Base-by-base conservation (phyloP, 2,797 vertebrate genomes). In the Phoeniculus purpureus region DNA sequence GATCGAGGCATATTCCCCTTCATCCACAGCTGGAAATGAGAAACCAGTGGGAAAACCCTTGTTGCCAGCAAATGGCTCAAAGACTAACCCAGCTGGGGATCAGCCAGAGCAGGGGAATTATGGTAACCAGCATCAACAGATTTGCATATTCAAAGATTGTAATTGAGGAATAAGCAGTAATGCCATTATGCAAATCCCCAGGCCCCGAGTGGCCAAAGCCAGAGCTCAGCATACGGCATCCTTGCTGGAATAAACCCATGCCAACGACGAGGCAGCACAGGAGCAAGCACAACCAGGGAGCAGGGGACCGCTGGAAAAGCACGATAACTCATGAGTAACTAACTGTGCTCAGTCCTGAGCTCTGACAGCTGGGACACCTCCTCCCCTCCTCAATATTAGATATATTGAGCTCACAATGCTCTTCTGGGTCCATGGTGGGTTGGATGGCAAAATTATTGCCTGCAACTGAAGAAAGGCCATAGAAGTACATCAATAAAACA, bases 391-490 rank as follows among this genome's bases (percentile, higher is more conserved):
- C 91, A 31, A 3, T 34, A 83, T 78, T 5, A 78, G 66, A 81
- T 58, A 37, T 72, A 78, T 90, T 45, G 76, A 93, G 81, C 40
- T 90, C 86, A 85, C 40, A 19, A n/a, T 48, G 54, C 81, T 92
- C 73, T 87, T 89, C 79, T 81, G 92, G 66, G 76, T 12, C 86
- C 45, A 2, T 3, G 29, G 68, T 68, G 75, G 93, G 54, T 52
- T 84, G 78, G 55, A 87, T 17, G 75, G 70, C 52, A 75, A 94
- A 94, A 93, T 92, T 87, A 93, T 76, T 90, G 84, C 90, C 62
- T 73, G 79, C 76, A 90, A 72, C 81, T 75, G 65, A 76, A 81
- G 84, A 95, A 89, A 93, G 56, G 86, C 66, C 40, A 8, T 26
- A 59, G 83, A 92, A 84, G 74, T 82, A 59, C 71, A 89, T 73